Conservation (phyloP, 2,113 vertebrate genomes). For the Pelecanoides urinatrix region DNA sequence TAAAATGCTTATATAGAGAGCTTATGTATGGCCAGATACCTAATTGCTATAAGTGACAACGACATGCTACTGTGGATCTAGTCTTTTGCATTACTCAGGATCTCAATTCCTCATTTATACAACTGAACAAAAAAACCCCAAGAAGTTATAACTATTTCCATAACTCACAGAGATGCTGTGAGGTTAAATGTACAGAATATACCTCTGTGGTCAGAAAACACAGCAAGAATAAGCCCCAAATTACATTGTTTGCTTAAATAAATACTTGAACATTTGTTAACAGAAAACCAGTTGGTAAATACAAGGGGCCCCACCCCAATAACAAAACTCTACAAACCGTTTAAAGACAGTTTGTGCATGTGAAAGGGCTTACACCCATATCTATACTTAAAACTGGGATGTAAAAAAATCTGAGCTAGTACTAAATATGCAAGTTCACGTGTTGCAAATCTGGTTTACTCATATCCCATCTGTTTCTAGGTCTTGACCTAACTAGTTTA, state of each 20-base stretch:
- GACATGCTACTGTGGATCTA: background rate
- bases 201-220: background rate
- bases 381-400: background rate
- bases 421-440: background rate
- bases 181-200: background rate
- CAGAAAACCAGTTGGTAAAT: background rate
- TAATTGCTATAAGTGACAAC: background rate
- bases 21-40: background rate
- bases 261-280: background rate
- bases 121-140: background rate
- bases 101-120: background rate
- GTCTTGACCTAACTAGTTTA: background rate
- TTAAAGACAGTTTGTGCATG: background rate
- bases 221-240: background rate
- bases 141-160: background rate
- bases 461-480: background rate
- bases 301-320: background rate
- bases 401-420: background rate
- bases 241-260: background rate
- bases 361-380: background rate
- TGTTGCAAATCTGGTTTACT: background rate
- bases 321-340: background rate
- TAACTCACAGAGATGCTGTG: background rate
- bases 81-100: background rate
- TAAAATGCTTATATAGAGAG: background rate